Evolutionary conservation across 1,140 invertebrate genomes (phyloP), one percentile per base, ranked within the genome.

Genomic region (Lepidurus apus): DNA sequence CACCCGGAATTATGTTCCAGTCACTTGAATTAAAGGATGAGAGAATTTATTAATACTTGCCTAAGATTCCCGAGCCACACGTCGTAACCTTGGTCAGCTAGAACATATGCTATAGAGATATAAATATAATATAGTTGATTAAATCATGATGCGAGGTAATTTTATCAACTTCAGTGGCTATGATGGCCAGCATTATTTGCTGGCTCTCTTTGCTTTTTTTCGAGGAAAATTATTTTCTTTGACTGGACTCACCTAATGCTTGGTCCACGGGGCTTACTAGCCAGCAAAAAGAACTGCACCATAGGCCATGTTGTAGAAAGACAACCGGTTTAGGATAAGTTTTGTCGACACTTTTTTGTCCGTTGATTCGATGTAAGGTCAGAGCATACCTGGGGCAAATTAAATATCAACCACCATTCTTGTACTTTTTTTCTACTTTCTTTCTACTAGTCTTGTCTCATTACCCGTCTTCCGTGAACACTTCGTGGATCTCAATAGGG

Each of bases 231-330:
- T 34, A 34, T 34, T 34, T 34, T 3, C 2, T 34, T 34, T 34
- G 34, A 34, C 4, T 34, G 3, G 34, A 47, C 80, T 82, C 85
- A 89, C 89, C 91, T 73, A 92, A 83, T 26, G 86, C 88, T 82
- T 88, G 89, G 47, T 89, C 84, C 1, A 88, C 87, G 17, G 90
- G 90, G 80, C 90, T 87, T 5, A 93, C 84, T 13, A 95, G 86
- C 89, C 90, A 95, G 83, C 93, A 91, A 0, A 90, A 88, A 1
- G 92, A 93, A 81, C 91, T 91, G 8, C 89, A 90, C 0, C 94
- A 84, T 7, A 95, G 85, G 0, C 93, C 94, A 83, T 95, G 93
- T 82, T 94, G 92, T 0, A 94, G 83, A 9, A 91, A 86, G 7
- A 92, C 89, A 0, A 88, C 73, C 73, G 7, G 88, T 84, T 80